These are phyloP conservation scores for Macaria liturata DNA, from an alignment of 2,888 invertebrate species.

Conservation along the genomic window DNA sequence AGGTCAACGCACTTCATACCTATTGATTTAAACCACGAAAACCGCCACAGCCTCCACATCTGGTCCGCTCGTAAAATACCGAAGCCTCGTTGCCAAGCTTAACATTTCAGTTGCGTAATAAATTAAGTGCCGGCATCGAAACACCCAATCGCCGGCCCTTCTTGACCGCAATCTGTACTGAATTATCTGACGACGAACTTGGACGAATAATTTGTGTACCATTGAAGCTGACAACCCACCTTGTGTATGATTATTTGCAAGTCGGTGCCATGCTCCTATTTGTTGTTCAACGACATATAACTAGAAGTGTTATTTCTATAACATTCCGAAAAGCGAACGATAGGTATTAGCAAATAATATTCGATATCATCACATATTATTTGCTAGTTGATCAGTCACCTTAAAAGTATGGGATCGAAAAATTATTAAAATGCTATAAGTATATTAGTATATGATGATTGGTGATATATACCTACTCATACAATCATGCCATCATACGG, in stretches of 20 bases:
- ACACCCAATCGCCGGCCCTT: conserved; percentile 39
- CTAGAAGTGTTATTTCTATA: no score
- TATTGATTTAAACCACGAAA: conserved; percentile 6
- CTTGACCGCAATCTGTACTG: conserved; percentile 60
- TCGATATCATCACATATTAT: no score
- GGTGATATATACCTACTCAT: no score
- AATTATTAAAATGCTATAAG: no score
- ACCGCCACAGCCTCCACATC: conserved; percentile 13
- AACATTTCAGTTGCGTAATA: conserved; percentile 27
- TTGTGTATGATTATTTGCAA: conserved; percentile 75
- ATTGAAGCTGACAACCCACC: conserved; percentile 53
- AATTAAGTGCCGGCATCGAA: conserved; percentile 29
- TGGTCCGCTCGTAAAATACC: conserved; percentile 25
- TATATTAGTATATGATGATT: no score
- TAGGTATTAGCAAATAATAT: no score
- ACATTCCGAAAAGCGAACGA: no score
- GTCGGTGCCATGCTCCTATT: conserved; percentile 69
- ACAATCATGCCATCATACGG: no score
- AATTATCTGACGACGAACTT: conserved; percentile 63
- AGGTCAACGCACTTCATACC: no score
- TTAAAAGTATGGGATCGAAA: no score
- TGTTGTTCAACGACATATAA: conserved; percentile 46
- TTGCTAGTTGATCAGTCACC: no score
- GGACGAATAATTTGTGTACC: conserved; percentile 59
- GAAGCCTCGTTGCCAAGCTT: conserved; percentile 22